A percentile compares a stretch with the other conserved stretches of the same genome.
These are phyloP conservation scores for Drosophila neocordata DNA, from an alignment of 1,140 invertebrate genomes.

Conservation along the genomic window DNA sequence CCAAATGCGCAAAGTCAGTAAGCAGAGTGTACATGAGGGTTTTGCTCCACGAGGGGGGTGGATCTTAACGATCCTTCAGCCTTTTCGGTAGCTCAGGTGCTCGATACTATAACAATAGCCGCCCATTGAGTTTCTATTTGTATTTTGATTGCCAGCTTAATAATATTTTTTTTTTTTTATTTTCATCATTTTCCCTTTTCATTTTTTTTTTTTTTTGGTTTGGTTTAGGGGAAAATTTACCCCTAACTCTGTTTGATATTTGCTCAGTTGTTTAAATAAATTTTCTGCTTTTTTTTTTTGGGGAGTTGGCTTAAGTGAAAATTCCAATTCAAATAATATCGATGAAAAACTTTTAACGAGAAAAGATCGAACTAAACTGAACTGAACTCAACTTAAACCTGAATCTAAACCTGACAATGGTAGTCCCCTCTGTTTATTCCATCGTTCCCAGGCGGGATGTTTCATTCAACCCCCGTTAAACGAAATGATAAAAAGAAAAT, in stretches of 20 bases:
- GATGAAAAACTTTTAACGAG: constrained; percentile 25
- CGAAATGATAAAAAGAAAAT: neutral
- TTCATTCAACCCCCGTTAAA: constrained; percentile 16
- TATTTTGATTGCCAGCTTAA: constrained; percentile 73
- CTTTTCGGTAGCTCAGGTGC: constrained; percentile 51
- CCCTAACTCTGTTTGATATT: constrained; percentile 44
- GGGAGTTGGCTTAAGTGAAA: constrained; percentile 57
- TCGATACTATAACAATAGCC: constrained; percentile 45
- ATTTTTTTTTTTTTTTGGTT: constrained; percentile 29
- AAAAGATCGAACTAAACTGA: constrained; percentile 4
- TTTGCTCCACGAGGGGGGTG: constrained; percentile 10
- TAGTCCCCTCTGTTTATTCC: neutral
- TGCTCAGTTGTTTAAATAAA: constrained; percentile 77
- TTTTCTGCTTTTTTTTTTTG: constrained; percentile 42
- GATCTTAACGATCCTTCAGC: neutral
- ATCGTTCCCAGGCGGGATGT: constrained; percentile 33
- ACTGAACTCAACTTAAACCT: no score
- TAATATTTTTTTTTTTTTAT: constrained; percentile 38
- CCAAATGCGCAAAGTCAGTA: constrained; percentile 65
- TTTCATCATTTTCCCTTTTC: constrained; percentile 7
- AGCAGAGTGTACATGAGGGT: constrained; percentile 8
- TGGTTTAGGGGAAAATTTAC: constrained; percentile 40
- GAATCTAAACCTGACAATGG: neutral
- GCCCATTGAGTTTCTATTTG: constrained; percentile 49
- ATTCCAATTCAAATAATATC: constrained; percentile 62